phyloP scores from a whole-genome alignment of 2,113 vertebrate species.

The Vicugna pacos region DNA sequence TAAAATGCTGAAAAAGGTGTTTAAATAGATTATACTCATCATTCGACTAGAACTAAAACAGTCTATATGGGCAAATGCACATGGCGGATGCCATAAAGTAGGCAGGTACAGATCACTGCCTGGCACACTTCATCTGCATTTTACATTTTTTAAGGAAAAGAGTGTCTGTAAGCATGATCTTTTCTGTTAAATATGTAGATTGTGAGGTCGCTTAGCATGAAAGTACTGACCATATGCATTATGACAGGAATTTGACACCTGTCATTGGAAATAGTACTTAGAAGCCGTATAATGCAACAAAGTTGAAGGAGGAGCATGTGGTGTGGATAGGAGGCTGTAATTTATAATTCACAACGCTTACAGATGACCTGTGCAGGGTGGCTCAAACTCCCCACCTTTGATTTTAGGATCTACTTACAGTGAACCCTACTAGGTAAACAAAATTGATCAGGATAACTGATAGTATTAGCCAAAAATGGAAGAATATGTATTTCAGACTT shows the following conservation, averaged over 20 bases:
- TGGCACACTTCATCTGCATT: slow-evolving; percentile 85
- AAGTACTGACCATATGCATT: slow-evolving; percentile 85
- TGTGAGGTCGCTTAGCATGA: slow-evolving; percentile 87
- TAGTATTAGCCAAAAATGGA: slow-evolving; percentile 4
- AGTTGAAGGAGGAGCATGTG: slow-evolving; percentile 69
- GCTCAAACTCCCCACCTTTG: slow-evolving; percentile 74
- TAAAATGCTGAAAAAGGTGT: slow-evolving; percentile 68
- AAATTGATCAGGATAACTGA: slow-evolving; percentile 65
- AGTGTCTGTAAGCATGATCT: slow-evolving; percentile 84
- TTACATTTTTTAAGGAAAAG: slow-evolving; percentile 84
- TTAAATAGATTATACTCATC: slow-evolving; percentile 79
- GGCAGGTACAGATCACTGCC: slow-evolving; percentile 80
- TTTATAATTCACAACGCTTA: slow-evolving; percentile 83
- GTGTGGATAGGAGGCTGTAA: slow-evolving; percentile 79
- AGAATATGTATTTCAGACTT: slow-evolving; percentile 15
- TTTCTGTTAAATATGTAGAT: slow-evolving; percentile 89
- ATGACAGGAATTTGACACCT: slow-evolving; percentile 88
- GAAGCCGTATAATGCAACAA: slow-evolving; percentile 84
- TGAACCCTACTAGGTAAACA: slow-evolving; percentile 67
- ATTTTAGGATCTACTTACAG: slow-evolving; percentile 67
- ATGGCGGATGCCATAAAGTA: slow-evolving; percentile 66
- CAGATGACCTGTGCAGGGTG: slow-evolving; percentile 76
- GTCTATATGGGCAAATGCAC: slow-evolving; percentile 69
- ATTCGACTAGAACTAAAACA: slow-evolving; percentile 74
- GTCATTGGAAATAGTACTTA: slow-evolving; percentile 88